These are phyloP conservation scores for Adineta ricciae DNA, from an alignment of 2,888 invertebrate species.

Conservation along the genomic window DNA sequence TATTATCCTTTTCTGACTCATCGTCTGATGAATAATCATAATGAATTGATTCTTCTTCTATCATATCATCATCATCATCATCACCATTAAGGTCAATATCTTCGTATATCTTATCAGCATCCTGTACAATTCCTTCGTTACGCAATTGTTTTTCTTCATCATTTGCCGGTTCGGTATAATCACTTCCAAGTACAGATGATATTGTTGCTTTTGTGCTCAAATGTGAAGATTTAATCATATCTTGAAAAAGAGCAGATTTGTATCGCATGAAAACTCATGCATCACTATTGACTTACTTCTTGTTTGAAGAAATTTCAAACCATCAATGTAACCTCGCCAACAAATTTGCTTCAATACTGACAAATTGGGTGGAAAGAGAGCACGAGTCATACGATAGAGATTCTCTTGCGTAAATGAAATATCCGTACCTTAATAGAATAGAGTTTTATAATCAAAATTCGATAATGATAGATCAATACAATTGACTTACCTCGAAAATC, in stretches of 20 bases:
- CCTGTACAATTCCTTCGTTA: background rate
- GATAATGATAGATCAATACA: no score
- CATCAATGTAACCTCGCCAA: conserved; percentile 31
- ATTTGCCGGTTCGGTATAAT: background rate
- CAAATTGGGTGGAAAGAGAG: conserved; percentile 31
- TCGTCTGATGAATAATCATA: background rate
- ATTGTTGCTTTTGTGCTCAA: background rate
- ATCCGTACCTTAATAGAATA: conserved; percentile 31
- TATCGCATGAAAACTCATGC: no score
- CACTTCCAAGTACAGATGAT: background rate
- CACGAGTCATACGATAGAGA: conserved; percentile 27
- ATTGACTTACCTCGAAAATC: conserved; percentile 25
- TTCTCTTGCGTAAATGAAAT: conserved; percentile 31
- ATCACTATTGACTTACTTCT: no score
- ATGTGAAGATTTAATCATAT: background rate
- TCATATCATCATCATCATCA: background rate
- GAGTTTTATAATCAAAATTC: no score
- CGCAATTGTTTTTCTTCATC: background rate
- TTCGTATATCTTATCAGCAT: background rate
- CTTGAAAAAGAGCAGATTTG: background rate
- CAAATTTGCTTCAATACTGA: conserved; percentile 31
- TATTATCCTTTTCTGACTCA: background rate
- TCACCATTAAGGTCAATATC: no score
- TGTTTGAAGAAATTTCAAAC: conserved; percentile 27
- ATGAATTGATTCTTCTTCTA: background rate